Evolutionary conservation across 2,113 vertebrate genomes (phyloP), one percentile per base, ranked within the genome.

Genomic region (Progne subis): DNA sequence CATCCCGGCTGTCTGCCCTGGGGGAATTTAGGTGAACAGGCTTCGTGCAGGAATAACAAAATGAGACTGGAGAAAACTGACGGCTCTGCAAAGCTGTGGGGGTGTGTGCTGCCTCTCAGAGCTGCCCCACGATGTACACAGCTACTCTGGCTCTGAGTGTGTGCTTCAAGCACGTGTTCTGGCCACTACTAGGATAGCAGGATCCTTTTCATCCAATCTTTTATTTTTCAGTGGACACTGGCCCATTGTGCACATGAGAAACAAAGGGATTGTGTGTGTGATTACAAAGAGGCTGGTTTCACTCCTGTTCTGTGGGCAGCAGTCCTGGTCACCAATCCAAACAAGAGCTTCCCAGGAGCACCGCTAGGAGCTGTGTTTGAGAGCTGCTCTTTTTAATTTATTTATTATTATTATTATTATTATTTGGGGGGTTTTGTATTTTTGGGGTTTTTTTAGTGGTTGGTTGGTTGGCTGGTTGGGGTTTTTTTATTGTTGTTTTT

Each of bases 121-220:
- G 68, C 56, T 64, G 60, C 52, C 16, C 52, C 29, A 5, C 63
- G 7, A 0, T 0, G 31, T 8, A 5, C 39, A 3, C 8, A 0
- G 4, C 23, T 32, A 5, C 43, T 69, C 55, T 50, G 6, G 32
- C 2, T 60, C 55, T 37, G 29, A 37, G 29, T 4, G 21, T 4
- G 12, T 47, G 75, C 25, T 55, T 74, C 71, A 25, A 32, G 55
- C 59, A 50, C 19, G 0, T 11, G 0, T 57, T 26, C 32, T 67
- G 24, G 21, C 19, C 43, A 5, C 44, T 47, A 20, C 16, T 6
- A 46, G 50, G 9, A 12, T 0, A 60, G 47, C 47, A 50, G 50
- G 37, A 43, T 77, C 12, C 14, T 61, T 86, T 65, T 32, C 18
- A 55, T 23, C 43, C 44, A 2, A 43, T 18, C 50, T 74, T 87